These are phyloP conservation scores for Ophiothrix spiculata DNA, from an alignment of 35 echinoderm and acorn worm genomes.

Conservation along the genomic window DNA sequence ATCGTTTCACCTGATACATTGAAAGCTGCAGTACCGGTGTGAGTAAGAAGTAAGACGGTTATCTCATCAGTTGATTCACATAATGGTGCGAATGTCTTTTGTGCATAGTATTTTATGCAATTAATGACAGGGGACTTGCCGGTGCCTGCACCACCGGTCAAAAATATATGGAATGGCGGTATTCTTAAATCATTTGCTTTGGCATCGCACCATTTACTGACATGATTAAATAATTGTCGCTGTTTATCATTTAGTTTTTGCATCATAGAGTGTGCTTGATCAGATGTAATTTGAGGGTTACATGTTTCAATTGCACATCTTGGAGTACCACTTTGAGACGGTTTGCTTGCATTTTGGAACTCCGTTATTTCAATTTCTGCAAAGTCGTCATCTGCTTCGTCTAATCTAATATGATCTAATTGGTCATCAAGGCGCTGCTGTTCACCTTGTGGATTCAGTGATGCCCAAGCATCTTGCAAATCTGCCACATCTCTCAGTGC, in stretches of 20 bases:
- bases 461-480: slow-evolving; percentile 58
- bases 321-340: background rate
- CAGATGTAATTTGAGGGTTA: background rate
- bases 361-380: slow-evolving; percentile 18
- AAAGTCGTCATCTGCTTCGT: slow-evolving; percentile 24
- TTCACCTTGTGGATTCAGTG: slow-evolving; percentile 49
- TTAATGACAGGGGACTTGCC: slow-evolving; percentile 49
- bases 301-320: slow-evolving; percentile 3
- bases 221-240: slow-evolving; percentile 40
- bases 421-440: slow-evolving; percentile 24
- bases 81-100: no score
- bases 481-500: slow-evolving; percentile 9
- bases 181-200: slow-evolving; percentile 29
- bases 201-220: slow-evolving; percentile 40
- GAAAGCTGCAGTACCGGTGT: no score
- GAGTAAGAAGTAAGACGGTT: no score
- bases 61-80: no score
- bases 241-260: slow-evolving; percentile 57
- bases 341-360: slow-evolving; percentile 16
- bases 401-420: background rate
- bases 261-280: background rate
- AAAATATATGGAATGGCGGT: slow-evolving; percentile 44
- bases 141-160: slow-evolving; percentile 53
- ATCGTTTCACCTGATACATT: no score
- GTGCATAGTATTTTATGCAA: no score